Conservation (phyloP, 2,888 invertebrate genomes). For the Melieria crassipennis region DNA sequence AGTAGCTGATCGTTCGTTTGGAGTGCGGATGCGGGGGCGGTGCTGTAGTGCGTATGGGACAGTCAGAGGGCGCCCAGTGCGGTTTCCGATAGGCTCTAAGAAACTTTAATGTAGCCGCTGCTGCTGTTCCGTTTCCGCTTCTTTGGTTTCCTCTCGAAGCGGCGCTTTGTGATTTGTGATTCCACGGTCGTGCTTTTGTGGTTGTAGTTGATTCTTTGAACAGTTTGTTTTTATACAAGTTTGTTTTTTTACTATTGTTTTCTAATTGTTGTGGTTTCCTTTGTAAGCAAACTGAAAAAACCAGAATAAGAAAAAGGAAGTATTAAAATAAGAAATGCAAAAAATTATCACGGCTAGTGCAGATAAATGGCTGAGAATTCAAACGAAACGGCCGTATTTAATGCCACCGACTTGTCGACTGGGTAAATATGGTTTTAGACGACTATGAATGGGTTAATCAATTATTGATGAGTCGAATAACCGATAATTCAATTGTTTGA, state of each 20-base stretch:
- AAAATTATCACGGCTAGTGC: not conserved
- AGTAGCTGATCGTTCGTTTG: too few relatives aligned
- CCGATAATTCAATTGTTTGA: too few relatives aligned
- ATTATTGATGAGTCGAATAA: too few relatives aligned
- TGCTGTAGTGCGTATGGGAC: too few relatives aligned
- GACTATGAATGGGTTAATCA: too few relatives aligned
- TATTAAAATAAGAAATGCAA: not conserved
- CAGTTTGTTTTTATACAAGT: slow-evolving; percentile 10
- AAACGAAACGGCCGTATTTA: too few relatives aligned
- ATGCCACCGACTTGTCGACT: too few relatives aligned
- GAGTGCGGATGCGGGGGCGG: too few relatives aligned
- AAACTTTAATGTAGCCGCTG: slow-evolving; percentile 15
- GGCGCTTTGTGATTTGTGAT: slow-evolving; percentile 42
- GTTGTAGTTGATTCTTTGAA: slow-evolving; percentile 5
- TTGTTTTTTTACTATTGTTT: slow-evolving; percentile 20
- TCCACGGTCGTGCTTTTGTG: slow-evolving; percentile 43
- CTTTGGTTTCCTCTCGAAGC: slow-evolving; percentile 47
- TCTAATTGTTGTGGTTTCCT: slow-evolving; percentile 41
- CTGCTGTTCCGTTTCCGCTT: slow-evolving; percentile 45
- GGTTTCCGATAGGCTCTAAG: not conserved
- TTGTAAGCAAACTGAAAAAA: slow-evolving; percentile 42
- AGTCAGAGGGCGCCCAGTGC: too few relatives aligned
- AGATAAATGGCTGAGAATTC: not conserved
- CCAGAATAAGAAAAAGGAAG: slow-evolving; percentile 16
- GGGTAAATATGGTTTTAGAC: too few relatives aligned